phyloP scores from a whole-genome alignment of 2,888 invertebrate species.

The Chrysodeixis includens region DNA sequence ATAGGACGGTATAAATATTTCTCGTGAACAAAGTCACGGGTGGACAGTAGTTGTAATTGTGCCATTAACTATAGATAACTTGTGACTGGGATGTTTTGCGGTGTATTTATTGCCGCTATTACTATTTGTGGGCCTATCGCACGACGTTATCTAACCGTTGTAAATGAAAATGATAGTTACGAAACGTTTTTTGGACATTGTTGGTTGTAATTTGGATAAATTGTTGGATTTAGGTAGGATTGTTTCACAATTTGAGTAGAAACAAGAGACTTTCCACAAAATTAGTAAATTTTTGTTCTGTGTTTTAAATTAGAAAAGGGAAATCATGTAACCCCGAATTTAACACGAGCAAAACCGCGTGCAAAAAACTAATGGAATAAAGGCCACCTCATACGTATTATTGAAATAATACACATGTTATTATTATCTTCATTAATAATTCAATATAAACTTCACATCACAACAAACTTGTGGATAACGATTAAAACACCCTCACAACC shows the following conservation, averaged over 20 bases:
- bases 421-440: too few relatives aligned
- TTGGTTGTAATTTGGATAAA: neutral
- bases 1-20: neutral
- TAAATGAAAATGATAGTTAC: neutral
- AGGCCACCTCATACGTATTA: too few relatives aligned
- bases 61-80: slow-evolving; percentile 30
- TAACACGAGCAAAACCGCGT: too few relatives aligned
- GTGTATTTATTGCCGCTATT: slow-evolving; percentile 35
- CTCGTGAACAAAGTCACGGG: neutral
- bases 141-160: slow-evolving; percentile 17
- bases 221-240: neutral
- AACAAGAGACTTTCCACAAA: too few relatives aligned
- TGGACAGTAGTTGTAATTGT: slow-evolving; percentile 2
- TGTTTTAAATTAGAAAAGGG: too few relatives aligned
- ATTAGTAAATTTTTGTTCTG: too few relatives aligned
- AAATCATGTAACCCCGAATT: too few relatives aligned
- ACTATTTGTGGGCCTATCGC: slow-evolving; percentile 11
- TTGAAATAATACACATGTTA: too few relatives aligned
- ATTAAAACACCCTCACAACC: neutral
- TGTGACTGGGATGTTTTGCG: slow-evolving; percentile 9
- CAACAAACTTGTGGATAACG: too few relatives aligned
- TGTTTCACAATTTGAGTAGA: too few relatives aligned
- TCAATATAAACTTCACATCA: too few relatives aligned
- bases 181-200: slow-evolving; percentile 3
- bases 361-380: too few relatives aligned